Conservation (phyloP, 2,888 invertebrate genomes). For the Colostygia pectinataria region DNA sequence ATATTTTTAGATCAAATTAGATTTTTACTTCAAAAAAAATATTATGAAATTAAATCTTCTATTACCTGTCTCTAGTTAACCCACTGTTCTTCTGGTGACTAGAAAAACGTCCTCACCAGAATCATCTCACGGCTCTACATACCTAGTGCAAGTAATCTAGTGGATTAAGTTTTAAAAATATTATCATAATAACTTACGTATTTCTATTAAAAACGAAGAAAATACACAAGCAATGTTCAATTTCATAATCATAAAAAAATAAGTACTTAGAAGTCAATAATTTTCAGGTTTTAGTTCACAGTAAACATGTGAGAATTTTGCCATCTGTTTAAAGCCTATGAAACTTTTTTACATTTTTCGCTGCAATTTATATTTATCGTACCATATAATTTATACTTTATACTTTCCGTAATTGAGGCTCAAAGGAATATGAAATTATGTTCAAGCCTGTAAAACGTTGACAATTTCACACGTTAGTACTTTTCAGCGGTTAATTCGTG, state of each 20-base stretch:
- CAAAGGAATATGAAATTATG: conserved; percentile 14
- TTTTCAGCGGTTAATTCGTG: no score
- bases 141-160: no score
- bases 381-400: conserved; percentile 10
- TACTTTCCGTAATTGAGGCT: conserved; percentile 18
- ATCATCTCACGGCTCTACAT: no score
- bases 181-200: no score
- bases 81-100: no score
- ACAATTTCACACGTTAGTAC: conserved; percentile 13
- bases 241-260: no score
- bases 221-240: no score
- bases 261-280: conserved; percentile 21
- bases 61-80: no score
- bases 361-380: conserved; percentile 13
- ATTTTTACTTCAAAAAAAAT: not conserved
- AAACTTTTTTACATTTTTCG: conserved; percentile 20
- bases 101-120: no score
- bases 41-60: no score
- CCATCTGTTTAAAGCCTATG: conserved; percentile 35
- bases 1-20: conserved; percentile 23
- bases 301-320: conserved; percentile 35
- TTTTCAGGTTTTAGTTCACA: conserved; percentile 27
- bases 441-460: conserved; percentile 7
- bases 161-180: no score
- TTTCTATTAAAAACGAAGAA: no score